Base-by-base conservation (phyloP, 2,888 invertebrate species). In the Scaptomyza cyrtandrae region DNA sequence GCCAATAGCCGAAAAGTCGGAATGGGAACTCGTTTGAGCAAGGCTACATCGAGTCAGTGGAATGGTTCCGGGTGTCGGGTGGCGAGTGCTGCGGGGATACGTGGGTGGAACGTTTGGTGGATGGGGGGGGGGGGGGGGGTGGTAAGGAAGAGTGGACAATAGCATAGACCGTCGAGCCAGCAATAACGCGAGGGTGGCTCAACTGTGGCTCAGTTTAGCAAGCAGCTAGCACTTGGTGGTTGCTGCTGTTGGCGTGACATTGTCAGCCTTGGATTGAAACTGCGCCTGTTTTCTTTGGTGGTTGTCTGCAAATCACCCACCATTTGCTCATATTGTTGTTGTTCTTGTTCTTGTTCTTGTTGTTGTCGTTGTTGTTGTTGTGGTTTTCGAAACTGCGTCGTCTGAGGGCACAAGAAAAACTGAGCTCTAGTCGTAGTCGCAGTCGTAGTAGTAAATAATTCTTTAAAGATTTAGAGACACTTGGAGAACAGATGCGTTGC, bases 391-490 rank as follows among this genome's bases (percentile, higher is more conserved):
- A 71, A 65, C 59, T 68, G 69, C 75, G 67, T 58, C 62, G 73
- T 77, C 75, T 64, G 66, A 61, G 72, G 54, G 75, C 61, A 33
- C 65, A 63, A 71, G 65, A 67, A 72, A 79, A 72, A 71, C 63
- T 78, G 27, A 75, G 77, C 73, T 78, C 60, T 81, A 37, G 35
- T 35, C 5, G 13, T 31, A 19, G 19, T 19, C 19, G 19, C 19
- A 19, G 2, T 19, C 9, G 13, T n/a, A 37, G 78, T 86, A 88
- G 88, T 88, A 88, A 86, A 88, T 88, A 88, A 89, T 88, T 89
- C 86, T 86, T 86, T 84, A 86, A 86, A 89, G 87, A 84, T 86
- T 88, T 87, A 80, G 77, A 88, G 77, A 86, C 87, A 83, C 85
- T 74, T 71, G 78, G 69, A 56, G 66, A 72, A 75, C 69, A 75